Conservation (phyloP, 1,140 invertebrate species). For the Dinoponera quadriceps region DNA sequence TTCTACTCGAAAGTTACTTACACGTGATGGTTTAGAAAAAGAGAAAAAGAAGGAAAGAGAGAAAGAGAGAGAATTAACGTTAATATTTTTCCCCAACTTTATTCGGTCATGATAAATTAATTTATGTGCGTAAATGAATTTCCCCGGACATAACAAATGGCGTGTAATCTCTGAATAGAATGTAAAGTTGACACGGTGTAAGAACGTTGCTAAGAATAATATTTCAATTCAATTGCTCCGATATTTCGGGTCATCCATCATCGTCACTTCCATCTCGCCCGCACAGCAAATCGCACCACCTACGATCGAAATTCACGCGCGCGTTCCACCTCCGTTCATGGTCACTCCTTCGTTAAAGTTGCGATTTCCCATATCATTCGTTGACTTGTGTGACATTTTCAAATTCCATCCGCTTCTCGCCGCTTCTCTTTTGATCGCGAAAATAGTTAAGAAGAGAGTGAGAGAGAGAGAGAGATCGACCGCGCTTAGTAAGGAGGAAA, state of each 20-base stretch:
- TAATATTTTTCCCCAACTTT: not conserved
- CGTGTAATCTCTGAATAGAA: slow-evolving; percentile 61
- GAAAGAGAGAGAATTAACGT: no score
- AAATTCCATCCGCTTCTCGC: not conserved
- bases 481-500: not conserved
- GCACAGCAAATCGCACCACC: slow-evolving; percentile 56
- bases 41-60: no score
- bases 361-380: slow-evolving; percentile 55
- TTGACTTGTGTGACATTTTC: slow-evolving; percentile 8
- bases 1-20: no score
- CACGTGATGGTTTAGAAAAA: not conserved
- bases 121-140: slow-evolving; percentile 19
- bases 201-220: slow-evolving; percentile 74
- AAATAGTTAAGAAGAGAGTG: not conserved
- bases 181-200: slow-evolving; percentile 64
- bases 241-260: slow-evolving; percentile 76
- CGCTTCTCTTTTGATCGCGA: not conserved
- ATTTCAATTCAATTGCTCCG: slow-evolving; percentile 76
- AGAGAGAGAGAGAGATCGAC: not conserved
- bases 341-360: slow-evolving; percentile 26
- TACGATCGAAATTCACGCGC: slow-evolving; percentile 69
- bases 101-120: slow-evolving; percentile 36
- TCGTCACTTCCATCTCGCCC: slow-evolving; percentile 72
- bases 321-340: slow-evolving; percentile 46
- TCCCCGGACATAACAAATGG: slow-evolving; percentile 35